phyloP scores from a whole-genome alignment of 2,113 vertebrate genomes.

The Rhagologus leucostigma region DNA sequence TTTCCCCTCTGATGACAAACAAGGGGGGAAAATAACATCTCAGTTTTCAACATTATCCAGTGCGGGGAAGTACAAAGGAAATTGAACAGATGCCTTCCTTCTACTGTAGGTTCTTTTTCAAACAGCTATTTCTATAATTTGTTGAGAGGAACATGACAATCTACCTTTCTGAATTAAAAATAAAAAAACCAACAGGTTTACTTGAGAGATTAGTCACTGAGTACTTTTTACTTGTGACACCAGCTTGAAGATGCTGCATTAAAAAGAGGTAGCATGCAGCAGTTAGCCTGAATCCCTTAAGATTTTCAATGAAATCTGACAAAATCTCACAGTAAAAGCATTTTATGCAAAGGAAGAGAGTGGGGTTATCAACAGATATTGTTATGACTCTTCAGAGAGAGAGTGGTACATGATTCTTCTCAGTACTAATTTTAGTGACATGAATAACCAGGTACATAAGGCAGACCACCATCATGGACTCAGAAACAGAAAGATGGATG shows the following conservation, averaged over 20 bases:
- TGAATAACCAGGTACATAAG: rapidly evolving
- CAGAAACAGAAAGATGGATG: background rate
- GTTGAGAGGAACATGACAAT: background rate
- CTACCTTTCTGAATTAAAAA: background rate
- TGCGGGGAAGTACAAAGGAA: conserved; percentile 24
- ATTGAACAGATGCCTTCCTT: conserved; percentile 31
- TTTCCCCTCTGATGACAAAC: conserved; percentile 3
- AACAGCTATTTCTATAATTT: background rate
- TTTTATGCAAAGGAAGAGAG: background rate
- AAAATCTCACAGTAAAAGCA: background rate
- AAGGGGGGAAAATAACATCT: background rate
- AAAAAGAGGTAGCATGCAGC: background rate
- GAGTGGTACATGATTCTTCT: background rate
- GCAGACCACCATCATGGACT: rapidly evolving
- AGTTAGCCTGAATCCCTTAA: background rate
- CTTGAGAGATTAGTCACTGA: background rate
- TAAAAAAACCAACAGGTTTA: background rate
- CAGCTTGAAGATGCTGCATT: background rate
- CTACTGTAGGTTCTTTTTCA: background rate
- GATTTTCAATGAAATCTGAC: background rate
- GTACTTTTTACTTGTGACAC: background rate
- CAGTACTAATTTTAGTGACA: background rate
- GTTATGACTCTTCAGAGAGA: background rate
- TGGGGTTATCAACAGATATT: background rate
- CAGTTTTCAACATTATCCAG: conserved; percentile 35